Evolutionary conservation across 2,113 vertebrate species (phyloP).

Genomic region (Otus sunia): DNA sequence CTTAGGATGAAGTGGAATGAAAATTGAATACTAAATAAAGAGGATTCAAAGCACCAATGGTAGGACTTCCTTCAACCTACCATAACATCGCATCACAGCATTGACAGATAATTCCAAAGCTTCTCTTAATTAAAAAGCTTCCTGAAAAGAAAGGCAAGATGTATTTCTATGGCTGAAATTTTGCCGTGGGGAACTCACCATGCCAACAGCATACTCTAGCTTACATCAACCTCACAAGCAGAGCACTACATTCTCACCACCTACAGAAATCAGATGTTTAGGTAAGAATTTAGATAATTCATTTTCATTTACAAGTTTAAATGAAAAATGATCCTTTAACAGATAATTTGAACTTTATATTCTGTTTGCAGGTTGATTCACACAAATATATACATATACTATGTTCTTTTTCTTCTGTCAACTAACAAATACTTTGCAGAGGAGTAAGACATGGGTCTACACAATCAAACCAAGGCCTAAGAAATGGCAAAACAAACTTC

Average conservation of each 20-base stretch:
- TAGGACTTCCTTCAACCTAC: not conserved
- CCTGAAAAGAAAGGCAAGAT: not conserved
- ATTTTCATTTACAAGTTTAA: not conserved
- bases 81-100: not conserved
- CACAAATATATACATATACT: not conserved
- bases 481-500: not conserved
- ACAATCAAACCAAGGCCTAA: not conserved
- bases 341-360: not conserved
- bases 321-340: not conserved
- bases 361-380: not conserved
- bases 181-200: not conserved
- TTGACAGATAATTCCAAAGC: not conserved
- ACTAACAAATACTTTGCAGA: not conserved
- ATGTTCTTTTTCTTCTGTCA: not conserved
- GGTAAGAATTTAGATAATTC: not conserved
- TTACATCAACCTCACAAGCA: not conserved
- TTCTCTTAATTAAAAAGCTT: not conserved
- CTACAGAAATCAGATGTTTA: not conserved
- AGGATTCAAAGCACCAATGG: not conserved
- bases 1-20: not conserved
- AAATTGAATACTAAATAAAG: not conserved
- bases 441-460: not conserved
- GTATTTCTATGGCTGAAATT: not conserved
- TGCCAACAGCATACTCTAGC: not conserved
- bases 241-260: not conserved